Percentiles rank a stretch among this genome's conserved stretches.
Evolutionary conservation across 2,797 vertebrate genomes (phyloP).

Genomic region (Hydrophis major): DNA sequence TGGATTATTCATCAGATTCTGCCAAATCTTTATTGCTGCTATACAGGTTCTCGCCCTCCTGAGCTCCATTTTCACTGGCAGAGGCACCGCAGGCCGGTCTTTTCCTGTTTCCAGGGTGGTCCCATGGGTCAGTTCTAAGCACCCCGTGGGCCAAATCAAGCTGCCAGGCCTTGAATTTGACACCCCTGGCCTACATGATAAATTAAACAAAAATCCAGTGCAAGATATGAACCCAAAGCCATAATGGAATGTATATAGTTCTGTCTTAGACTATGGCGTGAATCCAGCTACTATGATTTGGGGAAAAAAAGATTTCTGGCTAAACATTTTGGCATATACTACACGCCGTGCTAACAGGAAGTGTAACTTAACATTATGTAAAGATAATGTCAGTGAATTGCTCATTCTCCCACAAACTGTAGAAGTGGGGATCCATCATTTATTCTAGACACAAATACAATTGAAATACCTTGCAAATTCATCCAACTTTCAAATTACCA

Average conservation of each 20-base stretch:
- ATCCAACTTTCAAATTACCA: neutral
- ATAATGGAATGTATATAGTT: neutral
- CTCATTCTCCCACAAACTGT: neutral
- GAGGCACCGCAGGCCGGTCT: too few relatives aligned
- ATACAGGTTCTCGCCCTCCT: neutral
- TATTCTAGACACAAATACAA: neutral
- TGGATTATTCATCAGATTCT: neutral
- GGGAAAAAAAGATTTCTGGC: neutral
- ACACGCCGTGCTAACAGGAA: neutral
- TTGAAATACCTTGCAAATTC: neutral
- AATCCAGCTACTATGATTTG: neutral
- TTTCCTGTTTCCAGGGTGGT: too few relatives aligned
- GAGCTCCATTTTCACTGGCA: too few relatives aligned
- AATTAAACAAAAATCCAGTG: neutral
- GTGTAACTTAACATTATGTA: neutral
- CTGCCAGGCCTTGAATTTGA: too few relatives aligned
- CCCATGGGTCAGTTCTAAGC: too few relatives aligned
- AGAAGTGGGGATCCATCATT: neutral
- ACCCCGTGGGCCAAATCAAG: too few relatives aligned
- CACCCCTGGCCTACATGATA: too few relatives aligned
- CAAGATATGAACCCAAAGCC: neutral
- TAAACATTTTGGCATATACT: neutral
- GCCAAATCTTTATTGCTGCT: neutral
- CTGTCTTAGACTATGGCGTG: neutral
- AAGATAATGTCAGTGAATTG: neutral